phyloP scores from a whole-genome alignment of 2,888 invertebrate genomes.

The Euspilapteryx auroguttella region DNA sequence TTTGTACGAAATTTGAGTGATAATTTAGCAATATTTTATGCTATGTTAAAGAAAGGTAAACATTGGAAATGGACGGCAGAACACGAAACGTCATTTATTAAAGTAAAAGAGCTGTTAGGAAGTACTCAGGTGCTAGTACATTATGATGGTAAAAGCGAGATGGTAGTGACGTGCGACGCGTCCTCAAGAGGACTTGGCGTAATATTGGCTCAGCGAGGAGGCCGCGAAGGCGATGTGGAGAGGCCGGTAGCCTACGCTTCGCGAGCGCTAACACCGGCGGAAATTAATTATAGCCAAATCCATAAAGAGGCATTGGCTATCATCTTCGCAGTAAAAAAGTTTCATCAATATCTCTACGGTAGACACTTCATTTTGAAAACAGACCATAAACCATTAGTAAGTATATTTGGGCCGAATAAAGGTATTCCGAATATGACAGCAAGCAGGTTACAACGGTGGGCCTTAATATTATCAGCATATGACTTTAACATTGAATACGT shows the following conservation, averaged over 20 bases:
- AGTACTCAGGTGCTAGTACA: neutral
- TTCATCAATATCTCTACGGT: slow-evolving; percentile 10
- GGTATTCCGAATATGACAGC: slow-evolving; percentile 10
- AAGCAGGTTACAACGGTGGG: slow-evolving; percentile 10
- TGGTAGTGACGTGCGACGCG: slow-evolving; percentile 6
- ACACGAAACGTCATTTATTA: neutral
- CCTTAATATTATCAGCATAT: slow-evolving; percentile 9
- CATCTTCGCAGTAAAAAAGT: slow-evolving; percentile 9
- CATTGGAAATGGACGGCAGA: slow-evolving; percentile 1
- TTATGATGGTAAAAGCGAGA: neutral
- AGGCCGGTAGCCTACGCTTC: slow-evolving; percentile 6
- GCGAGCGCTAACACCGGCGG: no score
- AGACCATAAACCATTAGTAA: slow-evolving; percentile 11
- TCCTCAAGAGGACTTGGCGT: slow-evolving; percentile 8
- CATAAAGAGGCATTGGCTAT: no score
- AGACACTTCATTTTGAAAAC: slow-evolving; percentile 8
- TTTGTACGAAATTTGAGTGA: slow-evolving; percentile 9
- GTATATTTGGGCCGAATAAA: slow-evolving; percentile 9
- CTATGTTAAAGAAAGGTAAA: neutral
- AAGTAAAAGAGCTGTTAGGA: neutral
- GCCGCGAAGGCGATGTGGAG: slow-evolving; percentile 6
- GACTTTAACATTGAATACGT: slow-evolving; percentile 9
- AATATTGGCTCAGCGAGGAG: slow-evolving; percentile 7
- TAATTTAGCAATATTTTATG: slow-evolving; percentile 6
- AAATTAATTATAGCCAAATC: slow-evolving; percentile 7